Evolutionary conservation across 2,797 vertebrate species (phyloP).

Genomic region (Malurus leucopterus): DNA sequence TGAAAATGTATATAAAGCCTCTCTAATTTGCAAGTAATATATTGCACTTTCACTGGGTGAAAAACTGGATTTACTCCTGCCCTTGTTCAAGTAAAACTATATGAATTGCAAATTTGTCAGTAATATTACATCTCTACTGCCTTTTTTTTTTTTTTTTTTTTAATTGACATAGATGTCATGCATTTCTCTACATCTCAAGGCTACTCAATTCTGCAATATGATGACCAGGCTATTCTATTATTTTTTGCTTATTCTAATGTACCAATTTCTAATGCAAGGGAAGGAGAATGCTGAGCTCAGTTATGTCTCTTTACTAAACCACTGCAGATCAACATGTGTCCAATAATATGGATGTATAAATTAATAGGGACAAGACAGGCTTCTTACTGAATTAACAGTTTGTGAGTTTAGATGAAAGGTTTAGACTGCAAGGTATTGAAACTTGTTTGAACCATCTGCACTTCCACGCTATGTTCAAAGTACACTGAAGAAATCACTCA

Average conservation of each 20-base stretch:
- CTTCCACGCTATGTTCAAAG: not conserved
- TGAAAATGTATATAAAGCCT: not conserved
- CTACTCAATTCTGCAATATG: not conserved
- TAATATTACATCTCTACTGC: not conserved
- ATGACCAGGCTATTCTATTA: fast-evolving
- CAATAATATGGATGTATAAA: not conserved
- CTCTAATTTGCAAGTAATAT: not conserved
- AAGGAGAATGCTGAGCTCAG: not conserved
- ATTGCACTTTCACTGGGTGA: not conserved
- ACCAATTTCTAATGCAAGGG: not conserved
- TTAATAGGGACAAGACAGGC: not conserved
- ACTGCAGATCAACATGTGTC: not conserved
- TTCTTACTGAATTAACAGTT: not conserved
- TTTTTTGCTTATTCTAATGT: not conserved
- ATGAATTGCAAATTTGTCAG: not conserved
- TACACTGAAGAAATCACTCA: not conserved
- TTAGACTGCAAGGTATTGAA: not conserved
- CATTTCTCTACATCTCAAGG: not conserved
- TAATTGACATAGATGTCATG: not conserved
- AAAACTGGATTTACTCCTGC: not conserved
- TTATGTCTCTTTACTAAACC: not conserved
- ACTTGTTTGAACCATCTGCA: not conserved
- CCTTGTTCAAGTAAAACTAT: not conserved
- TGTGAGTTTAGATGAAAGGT: not conserved
- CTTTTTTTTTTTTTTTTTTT: not conserved